Percentiles rank a stretch among this genome's conserved stretches.
phyloP scores from a whole-genome alignment of 2,113 vertebrate genomes.

The Sialia sialis region DNA sequence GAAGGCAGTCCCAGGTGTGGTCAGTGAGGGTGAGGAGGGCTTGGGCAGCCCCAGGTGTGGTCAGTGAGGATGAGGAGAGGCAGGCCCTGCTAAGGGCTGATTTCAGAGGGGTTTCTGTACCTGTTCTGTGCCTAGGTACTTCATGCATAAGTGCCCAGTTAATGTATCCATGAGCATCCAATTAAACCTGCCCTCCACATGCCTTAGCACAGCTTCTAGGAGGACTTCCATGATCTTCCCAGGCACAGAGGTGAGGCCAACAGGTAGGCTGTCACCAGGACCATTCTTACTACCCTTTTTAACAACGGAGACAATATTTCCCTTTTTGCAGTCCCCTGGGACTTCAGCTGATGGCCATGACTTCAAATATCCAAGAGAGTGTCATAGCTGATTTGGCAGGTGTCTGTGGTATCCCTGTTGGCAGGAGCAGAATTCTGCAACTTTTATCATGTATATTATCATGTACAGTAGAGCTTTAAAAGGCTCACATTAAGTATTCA shows the following conservation, averaged over 20 bases:
- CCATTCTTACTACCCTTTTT: neutral
- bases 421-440: neutral
- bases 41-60: neutral
- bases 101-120: neutral
- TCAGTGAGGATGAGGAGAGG: neutral
- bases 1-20: neutral
- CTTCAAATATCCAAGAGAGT: neutral
- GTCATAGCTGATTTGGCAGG: neutral
- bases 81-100: too few relatives aligned
- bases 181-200: neutral
- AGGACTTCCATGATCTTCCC: neutral
- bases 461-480: neutral
- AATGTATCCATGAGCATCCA: neutral
- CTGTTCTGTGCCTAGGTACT: neutral
- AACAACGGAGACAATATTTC: neutral
- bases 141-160: neutral
- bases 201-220: neutral
- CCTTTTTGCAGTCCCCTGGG: neutral
- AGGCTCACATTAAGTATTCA: neutral
- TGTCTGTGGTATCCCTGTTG: neutral
- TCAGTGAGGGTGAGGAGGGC: neutral
- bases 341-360: neutral
- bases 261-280: neutral
- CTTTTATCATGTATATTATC: neutral
- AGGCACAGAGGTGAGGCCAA: neutral